Evolutionary conservation across 2,888 invertebrate species (phyloP).

Genomic region (Hemithea aestivaria): DNA sequence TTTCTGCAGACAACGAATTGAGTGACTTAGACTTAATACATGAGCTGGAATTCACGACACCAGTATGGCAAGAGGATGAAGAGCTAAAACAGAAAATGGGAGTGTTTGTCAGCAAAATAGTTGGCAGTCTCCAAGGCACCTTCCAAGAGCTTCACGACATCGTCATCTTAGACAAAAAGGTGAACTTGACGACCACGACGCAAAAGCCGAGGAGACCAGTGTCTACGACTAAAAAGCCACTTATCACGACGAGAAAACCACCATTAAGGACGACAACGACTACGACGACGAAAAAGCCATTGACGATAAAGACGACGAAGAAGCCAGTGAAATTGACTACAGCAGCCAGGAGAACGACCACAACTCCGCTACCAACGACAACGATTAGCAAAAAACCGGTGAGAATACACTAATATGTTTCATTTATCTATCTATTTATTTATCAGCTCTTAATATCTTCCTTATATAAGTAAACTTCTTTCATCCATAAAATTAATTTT

Average conservation of each 20-base stretch:
- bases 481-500: no score
- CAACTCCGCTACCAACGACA: constrained; percentile 39
- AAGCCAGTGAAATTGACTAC: constrained; percentile 61
- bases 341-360: constrained; percentile 44
- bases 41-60: constrained; percentile 86
- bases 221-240: constrained; percentile 62
- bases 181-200: constrained; percentile 63
- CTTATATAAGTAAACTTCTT: no score
- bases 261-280: constrained; percentile 53
- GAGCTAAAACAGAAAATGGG: constrained; percentile 89
- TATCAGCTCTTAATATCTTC: no score
- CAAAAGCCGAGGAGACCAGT: constrained; percentile 58
- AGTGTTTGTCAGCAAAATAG: constrained; percentile 89
- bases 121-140: constrained; percentile 89
- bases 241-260: constrained; percentile 66
- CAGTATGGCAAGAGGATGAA: constrained; percentile 86
- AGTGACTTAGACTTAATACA: constrained; percentile 54
- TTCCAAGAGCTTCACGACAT: constrained; percentile 90
- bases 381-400: constrained; percentile 61
- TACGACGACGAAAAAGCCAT: constrained; percentile 51
- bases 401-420: constrained; percentile 25
- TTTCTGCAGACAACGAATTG: constrained; percentile 73
- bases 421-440: neutral
- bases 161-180: constrained; percentile 76
- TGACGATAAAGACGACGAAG: constrained; percentile 63